Conservation (phyloP, 2,888 invertebrate species). For the Anarsia innoxiella region DNA sequence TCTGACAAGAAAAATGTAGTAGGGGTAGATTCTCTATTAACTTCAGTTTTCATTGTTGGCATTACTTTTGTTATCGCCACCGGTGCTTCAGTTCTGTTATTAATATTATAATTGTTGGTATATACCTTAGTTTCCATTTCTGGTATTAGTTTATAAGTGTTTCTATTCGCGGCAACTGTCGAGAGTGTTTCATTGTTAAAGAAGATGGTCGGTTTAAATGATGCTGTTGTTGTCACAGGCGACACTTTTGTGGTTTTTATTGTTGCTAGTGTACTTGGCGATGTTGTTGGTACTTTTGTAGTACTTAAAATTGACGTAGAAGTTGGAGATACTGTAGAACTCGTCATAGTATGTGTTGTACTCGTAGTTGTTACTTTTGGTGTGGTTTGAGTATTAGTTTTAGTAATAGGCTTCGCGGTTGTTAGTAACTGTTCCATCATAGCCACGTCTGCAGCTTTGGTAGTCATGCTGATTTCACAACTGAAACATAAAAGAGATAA, state of each 20-base stretch:
- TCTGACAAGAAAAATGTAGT: no score
- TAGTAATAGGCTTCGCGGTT: constrained; percentile 33
- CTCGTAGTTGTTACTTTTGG: constrained; percentile 14
- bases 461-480: constrained; percentile 54
- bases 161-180: neutral
- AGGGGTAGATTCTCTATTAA: neutral
- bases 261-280: constrained; percentile 17
- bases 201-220: no score
- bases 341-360: constrained; percentile 15
- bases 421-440: constrained; percentile 53
- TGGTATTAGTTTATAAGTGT: neutral
- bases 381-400: constrained; percentile 14
- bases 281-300: constrained; percentile 14
- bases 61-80: constrained; percentile 3
- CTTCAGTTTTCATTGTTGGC: constrained; percentile 16
- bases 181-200: constrained; percentile 11
- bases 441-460: constrained; percentile 38
- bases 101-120: constrained; percentile 21
- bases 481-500: constrained; percentile 39
- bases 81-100: constrained; percentile 31
- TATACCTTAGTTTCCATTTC: constrained; percentile 19
- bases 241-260: constrained; percentile 1
- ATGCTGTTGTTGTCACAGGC: neutral
- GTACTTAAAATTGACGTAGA: constrained; percentile 15
- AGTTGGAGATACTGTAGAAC: constrained; percentile 15